Conservation (phyloP, 2,113 vertebrate genomes). For the Entomyzon cyanotis region DNA sequence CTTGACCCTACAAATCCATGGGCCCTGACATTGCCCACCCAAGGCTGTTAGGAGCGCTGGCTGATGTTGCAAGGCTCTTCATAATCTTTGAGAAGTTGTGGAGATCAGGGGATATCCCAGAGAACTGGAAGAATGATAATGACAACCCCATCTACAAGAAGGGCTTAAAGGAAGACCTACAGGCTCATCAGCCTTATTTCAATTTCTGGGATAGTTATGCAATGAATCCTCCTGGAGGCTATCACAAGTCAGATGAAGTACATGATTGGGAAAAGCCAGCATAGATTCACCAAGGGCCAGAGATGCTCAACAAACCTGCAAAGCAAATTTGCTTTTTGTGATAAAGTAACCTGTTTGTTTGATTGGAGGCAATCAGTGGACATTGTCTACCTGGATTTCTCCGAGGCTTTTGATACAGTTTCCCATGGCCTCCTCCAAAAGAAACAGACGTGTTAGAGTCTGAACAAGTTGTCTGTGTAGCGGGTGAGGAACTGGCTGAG, state of each 20-base stretch:
- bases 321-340: background rate
- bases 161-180: background rate
- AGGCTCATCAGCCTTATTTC: background rate
- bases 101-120: background rate
- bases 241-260: background rate
- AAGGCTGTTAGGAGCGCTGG: fast-evolving
- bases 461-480: background rate
- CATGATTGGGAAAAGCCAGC: background rate
- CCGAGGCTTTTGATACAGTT: background rate
- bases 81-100: background rate
- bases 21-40: background rate
- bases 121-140: background rate
- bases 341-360: background rate
- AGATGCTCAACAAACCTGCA: fast-evolving
- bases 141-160: background rate
- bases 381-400: background rate
- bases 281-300: background rate
- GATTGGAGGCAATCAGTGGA: fast-evolving
- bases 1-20: background rate
- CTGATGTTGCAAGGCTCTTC: background rate
- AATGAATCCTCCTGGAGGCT: background rate
- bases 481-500: background rate
- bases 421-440: background rate
- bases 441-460: background rate
- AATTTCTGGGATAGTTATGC: background rate